phyloP scores from a whole-genome alignment of 2,797 vertebrate genomes.

The Petrocephalus sullivani region DNA sequence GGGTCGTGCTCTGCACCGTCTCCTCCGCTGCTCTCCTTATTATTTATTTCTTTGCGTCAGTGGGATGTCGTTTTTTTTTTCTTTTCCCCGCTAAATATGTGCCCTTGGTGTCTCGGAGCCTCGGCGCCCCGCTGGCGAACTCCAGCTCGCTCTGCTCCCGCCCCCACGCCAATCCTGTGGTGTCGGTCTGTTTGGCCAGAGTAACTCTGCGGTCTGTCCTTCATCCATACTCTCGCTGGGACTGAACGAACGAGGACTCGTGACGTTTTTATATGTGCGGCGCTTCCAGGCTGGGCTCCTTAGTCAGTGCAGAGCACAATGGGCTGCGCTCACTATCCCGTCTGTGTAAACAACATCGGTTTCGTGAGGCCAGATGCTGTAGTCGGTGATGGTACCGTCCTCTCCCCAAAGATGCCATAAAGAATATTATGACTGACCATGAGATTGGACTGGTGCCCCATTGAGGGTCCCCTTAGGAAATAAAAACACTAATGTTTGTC shows the following conservation, averaged over 20 bases:
- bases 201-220: neutral
- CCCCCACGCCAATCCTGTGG: neutral
- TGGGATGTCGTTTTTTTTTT: neutral
- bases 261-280: neutral
- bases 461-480: neutral
- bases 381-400: neutral
- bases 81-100: neutral
- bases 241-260: neutral
- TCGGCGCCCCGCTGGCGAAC: neutral
- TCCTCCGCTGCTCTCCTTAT: neutral
- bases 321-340: neutral
- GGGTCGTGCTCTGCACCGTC: neutral
- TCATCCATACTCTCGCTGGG: neutral
- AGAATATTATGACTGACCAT: neutral
- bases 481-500: conserved; percentile 13
- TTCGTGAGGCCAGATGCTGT: neutral
- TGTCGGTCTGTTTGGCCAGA: neutral
- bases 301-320: neutral
- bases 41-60: neutral
- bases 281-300: neutral
- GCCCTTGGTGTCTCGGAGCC: neutral
- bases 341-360: neutral
- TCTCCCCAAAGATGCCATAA: neutral
- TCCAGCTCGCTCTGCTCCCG: neutral
- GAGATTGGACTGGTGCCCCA: neutral